Evolutionary conservation across 2,797 vertebrate species (phyloP).

Genomic region (Crocodylus rhombifer): DNA sequence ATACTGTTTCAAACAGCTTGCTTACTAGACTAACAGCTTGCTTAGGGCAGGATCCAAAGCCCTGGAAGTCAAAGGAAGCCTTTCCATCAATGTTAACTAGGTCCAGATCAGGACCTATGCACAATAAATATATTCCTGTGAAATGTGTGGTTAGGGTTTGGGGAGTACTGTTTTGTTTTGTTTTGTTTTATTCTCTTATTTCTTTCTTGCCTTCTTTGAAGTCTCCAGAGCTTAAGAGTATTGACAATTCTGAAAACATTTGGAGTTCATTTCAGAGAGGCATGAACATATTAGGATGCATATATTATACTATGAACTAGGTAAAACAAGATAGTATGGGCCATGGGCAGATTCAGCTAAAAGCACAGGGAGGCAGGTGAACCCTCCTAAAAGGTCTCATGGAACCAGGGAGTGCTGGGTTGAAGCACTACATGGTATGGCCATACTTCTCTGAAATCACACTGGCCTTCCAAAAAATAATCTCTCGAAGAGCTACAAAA

Average conservation of each 20-base stretch:
- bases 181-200: background rate
- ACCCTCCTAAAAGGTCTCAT: too few relatives aligned
- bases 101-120: background rate
- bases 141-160: background rate
- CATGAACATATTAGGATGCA: background rate
- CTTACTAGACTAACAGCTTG: background rate
- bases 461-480: too few relatives aligned
- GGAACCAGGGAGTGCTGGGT: too few relatives aligned
- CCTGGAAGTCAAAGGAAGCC: fast-evolving
- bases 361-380: too few relatives aligned
- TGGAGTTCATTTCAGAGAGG: background rate
- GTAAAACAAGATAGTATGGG: too few relatives aligned
- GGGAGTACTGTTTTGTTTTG: background rate
- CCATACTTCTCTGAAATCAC: too few relatives aligned
- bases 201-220: background rate
- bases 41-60: background rate
- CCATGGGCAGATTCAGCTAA: too few relatives aligned
- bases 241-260: background rate
- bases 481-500: background rate
- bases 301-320: background rate
- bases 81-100: background rate
- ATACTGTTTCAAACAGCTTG: background rate
- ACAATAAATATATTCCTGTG: background rate
- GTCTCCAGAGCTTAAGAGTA: background rate
- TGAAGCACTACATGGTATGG: too few relatives aligned